Base-by-base conservation (phyloP, 2,113 vertebrate species). In the Ancistrus triradiatus region DNA sequence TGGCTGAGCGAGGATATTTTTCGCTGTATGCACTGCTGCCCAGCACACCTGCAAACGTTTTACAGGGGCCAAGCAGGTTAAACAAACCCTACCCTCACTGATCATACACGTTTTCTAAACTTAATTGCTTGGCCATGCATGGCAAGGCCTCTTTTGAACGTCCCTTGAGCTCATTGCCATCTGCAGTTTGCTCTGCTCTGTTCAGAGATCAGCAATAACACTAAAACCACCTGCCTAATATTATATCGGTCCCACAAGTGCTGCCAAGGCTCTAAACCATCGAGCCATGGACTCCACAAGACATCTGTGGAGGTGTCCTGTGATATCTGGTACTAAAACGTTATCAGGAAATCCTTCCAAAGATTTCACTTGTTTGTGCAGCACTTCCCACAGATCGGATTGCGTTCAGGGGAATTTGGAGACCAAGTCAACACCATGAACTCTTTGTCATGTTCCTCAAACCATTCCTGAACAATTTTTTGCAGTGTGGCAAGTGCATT, bases 1-100 rank as follows among this genome's bases (percentile, higher is more conserved):
- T 74, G 55, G 63, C 66, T 60, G 69, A 59, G 76, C 66, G 56
- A 75, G 73, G 18, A 28, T 28, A 38, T 40, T 55, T 19, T 25
- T 19, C 10, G 14, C 48, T 48, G 9, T 21, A 5, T 49, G 60
- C 49, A 47, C 48, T 18, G 15, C 17, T 55, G 35, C 52, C 31
- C 19, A 18, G 48, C 25, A 69, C 71, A 64, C 59, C 70, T 68
- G 48, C 25, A 17, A 49, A 31, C 17, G 50, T 53, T 63, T 67
- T 59, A 68, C 31, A 60, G 37, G 17, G 71, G 50, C 33, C 60
- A 43, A 15, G 33, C 24, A 17, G 27, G 60, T 52, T 59, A 52
- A 19, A 51, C 63, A 60, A 69, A 59, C 49, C 49, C 40, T 40
- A 8, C 59, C 61, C 74, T 58, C 24, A 47, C 38, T 73, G 55